These are phyloP conservation scores for Drosophila differens DNA, from an alignment of 2,888 invertebrate species.

Conservation along the genomic window DNA sequence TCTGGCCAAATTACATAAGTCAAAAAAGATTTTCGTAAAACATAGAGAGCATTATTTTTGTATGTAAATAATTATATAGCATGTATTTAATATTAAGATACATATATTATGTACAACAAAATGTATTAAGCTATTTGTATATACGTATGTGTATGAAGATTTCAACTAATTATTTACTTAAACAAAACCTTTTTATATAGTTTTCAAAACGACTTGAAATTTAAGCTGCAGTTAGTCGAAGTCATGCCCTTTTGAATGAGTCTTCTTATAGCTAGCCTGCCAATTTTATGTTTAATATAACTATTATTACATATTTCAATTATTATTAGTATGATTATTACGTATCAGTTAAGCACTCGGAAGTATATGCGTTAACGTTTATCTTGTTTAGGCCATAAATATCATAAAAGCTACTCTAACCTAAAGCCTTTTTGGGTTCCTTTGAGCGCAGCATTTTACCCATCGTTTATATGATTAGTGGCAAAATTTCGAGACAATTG, in stretches of 20 bases:
- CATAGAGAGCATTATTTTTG: conserved; percentile 58
- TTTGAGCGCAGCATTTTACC: conserved; percentile 56
- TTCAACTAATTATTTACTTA: conserved; percentile 48
- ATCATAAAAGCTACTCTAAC: conserved; percentile 27
- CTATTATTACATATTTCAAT: conserved; percentile 34
- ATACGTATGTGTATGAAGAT: conserved; percentile 30
- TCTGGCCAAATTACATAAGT: conserved; percentile 48
- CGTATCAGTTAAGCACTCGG: conserved; percentile 15
- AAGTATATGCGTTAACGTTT: conserved; percentile 24
- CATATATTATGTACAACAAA: conserved; percentile 32
- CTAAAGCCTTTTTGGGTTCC: conserved; percentile 38
- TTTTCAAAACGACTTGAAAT: conserved; percentile 36
- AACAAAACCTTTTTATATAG: conserved; percentile 36
- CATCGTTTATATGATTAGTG: conserved; percentile 33
- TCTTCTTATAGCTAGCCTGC: conserved; percentile 77
- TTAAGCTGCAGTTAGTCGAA: conserved; percentile 57
- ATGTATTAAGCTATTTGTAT: conserved; percentile 41
- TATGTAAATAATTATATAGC: conserved; percentile 53
- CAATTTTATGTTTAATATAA: conserved; percentile 57
- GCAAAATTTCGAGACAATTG: conserved; percentile 33
- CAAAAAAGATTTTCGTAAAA: conserved; percentile 41
- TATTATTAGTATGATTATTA: conserved; percentile 20
- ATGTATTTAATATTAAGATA: conserved; percentile 13
- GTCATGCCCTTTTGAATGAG: conserved; percentile 68
- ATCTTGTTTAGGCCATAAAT: conserved; percentile 56